Conservation (phyloP, 2,797 vertebrate genomes). For the Pachyuromys duprasi region DNA sequence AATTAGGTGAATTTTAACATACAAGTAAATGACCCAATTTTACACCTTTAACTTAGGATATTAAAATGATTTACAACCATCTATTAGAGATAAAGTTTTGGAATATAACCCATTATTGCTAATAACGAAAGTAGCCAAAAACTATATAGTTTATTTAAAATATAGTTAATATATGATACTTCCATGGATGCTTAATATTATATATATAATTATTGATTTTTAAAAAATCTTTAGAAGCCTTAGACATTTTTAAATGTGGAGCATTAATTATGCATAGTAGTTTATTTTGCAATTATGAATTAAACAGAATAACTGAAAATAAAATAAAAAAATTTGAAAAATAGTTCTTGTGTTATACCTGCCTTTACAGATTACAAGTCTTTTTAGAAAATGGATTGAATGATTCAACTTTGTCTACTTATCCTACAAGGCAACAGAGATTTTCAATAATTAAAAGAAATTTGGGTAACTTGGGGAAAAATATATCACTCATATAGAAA, state of each 20-base stretch:
- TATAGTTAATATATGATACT: neutral
- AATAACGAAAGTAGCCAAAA: neutral
- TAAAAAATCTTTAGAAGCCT: neutral
- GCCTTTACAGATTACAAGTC: neutral
- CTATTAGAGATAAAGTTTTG: neutral
- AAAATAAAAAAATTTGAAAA: neutral
- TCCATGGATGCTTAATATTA: neutral
- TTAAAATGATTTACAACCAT: neutral
- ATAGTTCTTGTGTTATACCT: neutral
- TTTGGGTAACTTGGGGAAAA: neutral
- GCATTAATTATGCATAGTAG: neutral
- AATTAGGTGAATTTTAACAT: conserved; percentile 37
- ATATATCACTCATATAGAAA: no score
- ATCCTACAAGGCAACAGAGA: neutral
- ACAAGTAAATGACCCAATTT: neutral
- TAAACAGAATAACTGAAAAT: neutral
- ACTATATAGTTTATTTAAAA: neutral
- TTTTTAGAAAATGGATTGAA: conserved; percentile 1
- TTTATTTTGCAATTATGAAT: neutral
- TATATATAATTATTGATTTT: neutral
- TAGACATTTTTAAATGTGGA: neutral
- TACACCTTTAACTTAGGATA: neutral
- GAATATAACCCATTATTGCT: neutral
- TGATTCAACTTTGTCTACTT: neutral
- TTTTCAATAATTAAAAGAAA: neutral